Evolutionary conservation across 2,888 invertebrate species (phyloP).

Genomic region (Calameuta filiformis): DNA sequence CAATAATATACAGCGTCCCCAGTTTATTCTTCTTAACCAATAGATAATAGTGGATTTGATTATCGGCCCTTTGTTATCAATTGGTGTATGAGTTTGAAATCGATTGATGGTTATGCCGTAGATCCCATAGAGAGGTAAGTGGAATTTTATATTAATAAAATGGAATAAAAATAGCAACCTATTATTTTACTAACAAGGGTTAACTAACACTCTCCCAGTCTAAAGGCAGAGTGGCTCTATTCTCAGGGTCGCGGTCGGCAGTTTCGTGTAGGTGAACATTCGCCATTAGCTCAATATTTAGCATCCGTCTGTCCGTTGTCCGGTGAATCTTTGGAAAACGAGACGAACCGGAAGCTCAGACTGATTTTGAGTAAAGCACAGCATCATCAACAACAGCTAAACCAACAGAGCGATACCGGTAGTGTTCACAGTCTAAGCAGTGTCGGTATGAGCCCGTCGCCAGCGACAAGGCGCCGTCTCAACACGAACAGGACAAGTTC

Average conservation of each 20-base stretch:
- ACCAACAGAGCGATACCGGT: constrained; percentile 72
- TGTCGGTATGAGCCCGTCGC: constrained; percentile 65
- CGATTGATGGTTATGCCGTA: constrained; percentile 89
- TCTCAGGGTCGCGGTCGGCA: constrained; percentile 93
- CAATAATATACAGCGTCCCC: background rate
- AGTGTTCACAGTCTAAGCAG: constrained; percentile 53
- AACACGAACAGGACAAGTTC: constrained; percentile 65
- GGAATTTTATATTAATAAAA: constrained; percentile 2
- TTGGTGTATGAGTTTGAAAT: constrained; percentile 90
- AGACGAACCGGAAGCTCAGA: constrained; percentile 87
- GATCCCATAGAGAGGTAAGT: constrained; percentile 90
- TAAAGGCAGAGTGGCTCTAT: constrained; percentile 95
- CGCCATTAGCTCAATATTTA: constrained; percentile 83
- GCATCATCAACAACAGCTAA: constrained; percentile 87
- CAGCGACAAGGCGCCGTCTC: constrained; percentile 67
- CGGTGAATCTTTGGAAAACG: constrained; percentile 84
- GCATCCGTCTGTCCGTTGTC: constrained; percentile 85
- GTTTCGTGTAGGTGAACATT: constrained; percentile 87
- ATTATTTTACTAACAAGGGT: background rate
- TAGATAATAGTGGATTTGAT: constrained; percentile 80
- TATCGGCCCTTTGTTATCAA: constrained; percentile 93
- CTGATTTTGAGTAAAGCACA: constrained; percentile 91
- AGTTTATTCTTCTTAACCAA: constrained; percentile 59
- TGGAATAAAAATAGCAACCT: background rate
- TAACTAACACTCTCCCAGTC: constrained; percentile 67